Evolutionary conservation across 1,140 invertebrate species (phyloP), one percentile per base, ranked within the genome.

Genomic region (Agraylea sexmaculata): DNA sequence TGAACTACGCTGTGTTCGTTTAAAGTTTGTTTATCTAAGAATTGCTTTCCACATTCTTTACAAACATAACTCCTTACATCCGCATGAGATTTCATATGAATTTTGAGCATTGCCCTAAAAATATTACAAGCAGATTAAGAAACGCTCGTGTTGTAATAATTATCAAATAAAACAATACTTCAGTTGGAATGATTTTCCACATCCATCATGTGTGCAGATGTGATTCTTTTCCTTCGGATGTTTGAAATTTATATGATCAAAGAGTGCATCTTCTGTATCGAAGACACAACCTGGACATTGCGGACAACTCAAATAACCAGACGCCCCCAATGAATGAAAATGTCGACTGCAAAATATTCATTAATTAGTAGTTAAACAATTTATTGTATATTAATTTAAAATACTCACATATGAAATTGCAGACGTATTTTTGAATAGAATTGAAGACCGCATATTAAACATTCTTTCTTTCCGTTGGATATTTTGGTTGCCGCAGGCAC

Each of bases 1-100:
- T 70, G 68, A 0, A 62, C 65, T 6, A 70, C 62, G 1, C 59
- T 55, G 31, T 70, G 68, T 33, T 70, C 67, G 22, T 62, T 60
- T 28, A 70, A 45, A 0, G 65, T 68, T 40, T 68, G 63, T 27
- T 64, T 62, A 42, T 69, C 65, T 3, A 66, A 44, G 37, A 69
- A 70, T 18, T 55, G 40, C 40, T 66, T 68, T 1, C 57, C 60
- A 35, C 68, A 70, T 7, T 60, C 65, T 0, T 55, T 54, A 25
- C 68, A 70, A 17, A 55, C 54, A 40, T 68, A 63, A 4, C 59
- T 58, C 2, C 65, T 51, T 15, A 59, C 62, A 4, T 32, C 37
- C 23, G 64, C 65, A 49, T 70, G 68, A 12, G 53, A 60, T 20
- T 59, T 55, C 25, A 57, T 61, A 46, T 66, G 64, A 18, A 60